Percentiles rank a stretch among this genome's conserved stretches.
These are phyloP conservation scores for Pseudomyrmex dendroicus DNA, from an alignment of 1,140 invertebrate genomes.

Conservation along the genomic window DNA sequence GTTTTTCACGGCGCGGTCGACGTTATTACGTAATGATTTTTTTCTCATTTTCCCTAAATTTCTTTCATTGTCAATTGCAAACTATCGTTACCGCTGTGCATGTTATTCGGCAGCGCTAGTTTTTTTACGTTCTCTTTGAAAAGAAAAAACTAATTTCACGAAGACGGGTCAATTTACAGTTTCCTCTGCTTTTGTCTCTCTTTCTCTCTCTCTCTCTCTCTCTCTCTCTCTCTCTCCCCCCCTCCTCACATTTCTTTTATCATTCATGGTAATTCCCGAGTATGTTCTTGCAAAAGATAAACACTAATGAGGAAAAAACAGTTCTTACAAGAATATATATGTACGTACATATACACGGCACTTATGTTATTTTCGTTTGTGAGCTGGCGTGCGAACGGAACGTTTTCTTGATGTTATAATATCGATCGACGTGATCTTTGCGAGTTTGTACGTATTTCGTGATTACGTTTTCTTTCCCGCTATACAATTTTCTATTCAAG, in stretches of 20 bases:
- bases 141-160: background rate
- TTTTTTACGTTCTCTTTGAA: background rate
- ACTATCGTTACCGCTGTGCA: background rate
- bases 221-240: background rate
- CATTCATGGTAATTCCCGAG: background rate
- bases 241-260: background rate
- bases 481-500: constrained; percentile 42
- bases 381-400: constrained; percentile 24
- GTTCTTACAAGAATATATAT: background rate
- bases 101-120: constrained; percentile 2
- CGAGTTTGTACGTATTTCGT: constrained; percentile 17
- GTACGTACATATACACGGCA: no score
- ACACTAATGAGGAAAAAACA: background rate
- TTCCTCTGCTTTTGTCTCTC: background rate
- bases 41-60: background rate
- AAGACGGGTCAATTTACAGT: background rate
- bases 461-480: constrained; percentile 23
- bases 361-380: constrained; percentile 34
- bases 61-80: background rate
- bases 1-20: background rate
- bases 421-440: constrained; percentile 42
- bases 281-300: background rate
- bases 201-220: no score
- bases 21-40: background rate
- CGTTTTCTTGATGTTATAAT: constrained; percentile 26